Evolutionary conservation across 2,113 vertebrate genomes (phyloP), one percentile per base, ranked within the genome.

Genomic region (Orthonyx spaldingii): DNA sequence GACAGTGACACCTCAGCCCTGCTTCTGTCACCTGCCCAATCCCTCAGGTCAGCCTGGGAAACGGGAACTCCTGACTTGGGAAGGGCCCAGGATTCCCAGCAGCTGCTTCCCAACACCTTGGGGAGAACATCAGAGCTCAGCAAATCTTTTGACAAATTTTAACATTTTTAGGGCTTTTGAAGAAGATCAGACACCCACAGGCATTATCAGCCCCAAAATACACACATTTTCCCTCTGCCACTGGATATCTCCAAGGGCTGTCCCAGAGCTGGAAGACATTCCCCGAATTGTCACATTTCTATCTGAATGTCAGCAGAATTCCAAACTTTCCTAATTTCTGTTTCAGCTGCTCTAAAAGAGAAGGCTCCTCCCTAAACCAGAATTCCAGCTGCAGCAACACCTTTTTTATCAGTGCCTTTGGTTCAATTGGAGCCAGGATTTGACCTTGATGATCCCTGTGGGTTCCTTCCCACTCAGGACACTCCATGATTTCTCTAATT

Each of bases 21-120:
- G n/a, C 44, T 24, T n/a, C 6, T 44, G 33, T 30, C 53, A 33
- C 33, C 69, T 22, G 56, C 71, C 46, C 16, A 9, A 1, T 27
- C 27, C 55, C 64, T 30, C 5, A 1, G 5, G 16, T 52, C 35
- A 9, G 5, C 30, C 50, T 28, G 39, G 44, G 23, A 60, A 64
- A 46, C 0, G 15, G 2, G 4, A 74, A 8, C 9, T 46, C 9
- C n/a, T 10, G 11, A 3, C 18, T 2, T 7, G 44, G 61, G 13
- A 6, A 18, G 52, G 33, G 6, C 10, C 20, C 64, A 7, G 22
- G 50, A 28, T 1, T 57, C 26, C 37, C 35, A 4, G 1, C 13
- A 13, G 4, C 35, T 33, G 32, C 17, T 30, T 55, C 60, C 65
- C 32, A 27, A 3, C 30, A 4, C 41, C 52, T 3, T 0, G 1